phyloP scores from a whole-genome alignment of 2,888 invertebrate species.

The Zaprionus lineosus region DNA sequence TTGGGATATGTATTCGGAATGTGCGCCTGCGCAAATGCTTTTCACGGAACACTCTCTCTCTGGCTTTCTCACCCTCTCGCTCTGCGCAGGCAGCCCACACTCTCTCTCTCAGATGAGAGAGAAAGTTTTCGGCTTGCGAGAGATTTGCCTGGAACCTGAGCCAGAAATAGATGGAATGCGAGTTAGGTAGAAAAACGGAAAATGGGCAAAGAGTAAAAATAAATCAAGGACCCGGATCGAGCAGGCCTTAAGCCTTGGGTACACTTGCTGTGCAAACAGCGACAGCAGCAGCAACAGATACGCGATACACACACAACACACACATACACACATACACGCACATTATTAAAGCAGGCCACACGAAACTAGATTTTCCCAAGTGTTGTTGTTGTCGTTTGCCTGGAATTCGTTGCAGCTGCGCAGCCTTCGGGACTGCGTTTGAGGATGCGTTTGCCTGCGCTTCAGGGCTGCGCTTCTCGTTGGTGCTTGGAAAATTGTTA shows the following conservation, averaged over 20 bases:
- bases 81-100: conserved; percentile 9
- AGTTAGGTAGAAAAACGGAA: conserved; percentile 60
- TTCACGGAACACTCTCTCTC: conserved; percentile 3
- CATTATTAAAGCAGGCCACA: conserved; percentile 14
- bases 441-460: conserved; percentile 52
- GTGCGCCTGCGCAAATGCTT: conserved; percentile 63
- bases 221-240: conserved; percentile 72
- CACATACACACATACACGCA: conserved; percentile 14
- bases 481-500: conserved; percentile 61
- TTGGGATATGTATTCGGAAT: conserved; percentile 3
- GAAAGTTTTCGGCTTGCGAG: conserved; percentile 62
- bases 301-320: conserved; percentile 35
- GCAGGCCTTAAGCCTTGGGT: conserved; percentile 52
- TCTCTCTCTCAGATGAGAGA: conserved; percentile 15
- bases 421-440: conserved; percentile 46
- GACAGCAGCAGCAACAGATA: conserved; percentile 55
- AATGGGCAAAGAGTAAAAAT: conserved; percentile 62
- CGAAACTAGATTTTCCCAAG: conserved; percentile 31
- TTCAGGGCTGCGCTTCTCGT: conserved; percentile 19
- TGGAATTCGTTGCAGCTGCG: background rate
- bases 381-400: conserved; percentile 28
- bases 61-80: background rate
- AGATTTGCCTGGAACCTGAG: conserved; percentile 38
- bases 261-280: conserved; percentile 62
- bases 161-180: conserved; percentile 43